phyloP scores from a whole-genome alignment of 64 coral and sea anemone genomes.

The Pachyseris speciosa region DNA sequence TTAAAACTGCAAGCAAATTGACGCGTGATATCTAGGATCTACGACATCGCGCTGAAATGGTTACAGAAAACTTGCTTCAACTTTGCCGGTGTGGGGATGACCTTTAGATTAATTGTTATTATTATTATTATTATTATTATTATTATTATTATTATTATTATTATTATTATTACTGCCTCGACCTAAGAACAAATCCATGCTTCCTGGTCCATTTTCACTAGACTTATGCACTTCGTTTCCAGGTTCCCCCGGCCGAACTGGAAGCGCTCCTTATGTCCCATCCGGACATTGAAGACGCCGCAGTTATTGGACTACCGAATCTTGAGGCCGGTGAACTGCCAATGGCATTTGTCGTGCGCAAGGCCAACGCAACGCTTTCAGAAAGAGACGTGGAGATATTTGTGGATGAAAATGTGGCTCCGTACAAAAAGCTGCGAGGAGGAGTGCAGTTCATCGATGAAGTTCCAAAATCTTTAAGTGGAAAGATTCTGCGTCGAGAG shows the following conservation, averaged over 20 bases:
- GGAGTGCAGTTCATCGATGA: conserved; percentile 77
- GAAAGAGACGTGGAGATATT: conserved; percentile 56
- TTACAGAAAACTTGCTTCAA: too few relatives aligned
- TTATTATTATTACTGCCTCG: too few relatives aligned
- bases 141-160: too few relatives aligned
- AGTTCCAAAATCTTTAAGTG: conserved; percentile 77
- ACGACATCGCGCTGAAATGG: too few relatives aligned
- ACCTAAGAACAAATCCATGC: too few relatives aligned
- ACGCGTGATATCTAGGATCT: too few relatives aligned
- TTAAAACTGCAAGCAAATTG: too few relatives aligned
- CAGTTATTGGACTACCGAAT: conserved; percentile 74
- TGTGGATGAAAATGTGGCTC: conserved; percentile 61
- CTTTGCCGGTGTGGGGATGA: too few relatives aligned
- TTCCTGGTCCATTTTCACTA: too few relatives aligned
- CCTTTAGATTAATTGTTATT: too few relatives aligned
- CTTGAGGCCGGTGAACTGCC: conserved; percentile 66
- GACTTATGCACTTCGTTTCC: too few relatives aligned
- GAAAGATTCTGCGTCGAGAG: conserved; percentile 75
- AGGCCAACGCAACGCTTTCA: conserved; percentile 19
- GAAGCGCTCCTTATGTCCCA: conserved; percentile 69
- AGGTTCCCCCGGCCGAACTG: conserved; percentile 78
- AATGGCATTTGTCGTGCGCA: conserved; percentile 74
- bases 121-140: too few relatives aligned
- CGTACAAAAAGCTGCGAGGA: conserved; percentile 75
- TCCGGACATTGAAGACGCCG: conserved; percentile 64